Evolutionary conservation across 2,888 invertebrate genomes (phyloP), one percentile per base, ranked within the genome.

Genomic region (Ferdinandea cuprea): DNA sequence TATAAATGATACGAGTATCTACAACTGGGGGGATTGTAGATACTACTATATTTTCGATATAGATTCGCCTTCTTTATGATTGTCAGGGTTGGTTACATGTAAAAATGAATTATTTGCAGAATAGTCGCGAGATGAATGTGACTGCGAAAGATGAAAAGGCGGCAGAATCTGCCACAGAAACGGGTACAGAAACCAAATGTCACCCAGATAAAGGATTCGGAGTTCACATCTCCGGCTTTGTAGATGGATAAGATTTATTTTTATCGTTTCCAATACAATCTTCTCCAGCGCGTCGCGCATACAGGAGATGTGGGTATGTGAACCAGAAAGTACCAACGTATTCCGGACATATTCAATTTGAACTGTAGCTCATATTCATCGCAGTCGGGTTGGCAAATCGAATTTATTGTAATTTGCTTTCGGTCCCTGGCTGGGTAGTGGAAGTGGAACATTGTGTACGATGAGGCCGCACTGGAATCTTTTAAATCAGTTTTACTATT

Each of bases 221-320:
- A 72, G 63, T 63, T 48, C 50, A 69, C 80, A 76, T 80, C 63
- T 69, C 69, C 50, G 25, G 37, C 40, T 42, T 56, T 56, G 56
- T 46, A 73, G 58, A 68, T 69, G 74, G 85, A 86, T 87, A 87
- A 88, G 89, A 89, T 89, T 89, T 89, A 89, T 89, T 89, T 89
- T 89, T 89, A 89, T 89, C 88, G 89, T 86, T 88, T 87, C 86
- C 86, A 86, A 89, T 89, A 88, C 87, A 86, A 87, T 89, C 88
- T 88, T 87, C 87, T 63, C 56, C 37, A 69, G 69, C 40, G 80
- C 42, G 76, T 76, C 5, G 74, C 63, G 48, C 61, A 35, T n/a
- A 7, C 2, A 30, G 44, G 17, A 3, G 30, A 11, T 9, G 52
- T 52, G 52, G 72, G 32, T 32, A 61, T 56, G 48, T 63, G 61